phyloP scores from a whole-genome alignment of 2,113 vertebrate genomes.

The Phainopepla nitens region DNA sequence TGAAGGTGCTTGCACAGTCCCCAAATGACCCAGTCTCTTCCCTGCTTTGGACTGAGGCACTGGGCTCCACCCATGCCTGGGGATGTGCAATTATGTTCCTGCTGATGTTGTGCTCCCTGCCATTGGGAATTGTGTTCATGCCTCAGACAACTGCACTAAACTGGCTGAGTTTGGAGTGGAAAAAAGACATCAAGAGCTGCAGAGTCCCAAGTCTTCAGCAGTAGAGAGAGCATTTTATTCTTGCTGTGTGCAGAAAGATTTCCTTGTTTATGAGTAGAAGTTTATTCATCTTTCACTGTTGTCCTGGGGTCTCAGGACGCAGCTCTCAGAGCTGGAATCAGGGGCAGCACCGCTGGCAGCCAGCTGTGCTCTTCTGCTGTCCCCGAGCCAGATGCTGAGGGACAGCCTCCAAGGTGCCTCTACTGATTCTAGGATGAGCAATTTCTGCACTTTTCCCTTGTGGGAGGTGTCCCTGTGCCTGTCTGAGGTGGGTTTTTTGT shows the following conservation, averaged over 20 bases:
- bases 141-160: not conserved
- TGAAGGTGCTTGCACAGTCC: not conserved
- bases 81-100: not conserved
- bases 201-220: not conserved
- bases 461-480: not conserved
- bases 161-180: not conserved
- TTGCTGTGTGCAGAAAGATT: not conserved
- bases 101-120: not conserved
- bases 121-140: rapidly evolving
- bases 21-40: not conserved
- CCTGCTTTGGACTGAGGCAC: not conserved
- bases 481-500: not conserved
- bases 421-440: not conserved
- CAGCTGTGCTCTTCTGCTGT: not conserved
- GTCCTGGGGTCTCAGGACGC: not conserved
- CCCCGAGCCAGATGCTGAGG: not conserved
- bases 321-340: not conserved
- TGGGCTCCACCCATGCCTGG: not conserved
- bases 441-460: not conserved
- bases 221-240: not conserved
- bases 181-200: not conserved
- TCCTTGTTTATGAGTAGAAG: not conserved
- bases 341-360: not conserved
- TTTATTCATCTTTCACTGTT: not conserved
- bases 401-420: not conserved